These are phyloP conservation scores for Pagrus major DNA, from an alignment of 2,113 vertebrate species.

Conservation along the genomic window DNA sequence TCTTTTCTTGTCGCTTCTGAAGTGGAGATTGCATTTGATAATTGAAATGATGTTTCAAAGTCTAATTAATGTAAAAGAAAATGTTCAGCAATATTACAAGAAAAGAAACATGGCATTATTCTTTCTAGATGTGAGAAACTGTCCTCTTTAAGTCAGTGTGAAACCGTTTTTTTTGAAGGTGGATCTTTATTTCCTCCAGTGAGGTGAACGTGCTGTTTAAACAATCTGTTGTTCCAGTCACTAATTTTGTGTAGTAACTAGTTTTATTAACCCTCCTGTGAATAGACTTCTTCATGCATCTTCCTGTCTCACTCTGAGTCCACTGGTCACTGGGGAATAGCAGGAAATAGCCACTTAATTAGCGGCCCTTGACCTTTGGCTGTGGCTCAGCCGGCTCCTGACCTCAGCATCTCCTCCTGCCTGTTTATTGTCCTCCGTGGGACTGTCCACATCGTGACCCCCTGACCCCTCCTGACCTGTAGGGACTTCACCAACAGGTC, in stretches of 20 bases:
- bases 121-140: neutral
- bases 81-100: neutral
- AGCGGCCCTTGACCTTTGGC: slow-evolving; percentile 78
- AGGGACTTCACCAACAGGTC: slow-evolving; percentile 71
- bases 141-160: neutral
- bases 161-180: neutral
- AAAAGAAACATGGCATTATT: neutral
- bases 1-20: slow-evolving; percentile 1
- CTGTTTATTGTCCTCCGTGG: slow-evolving; percentile 80
- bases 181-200: neutral
- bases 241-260: neutral
- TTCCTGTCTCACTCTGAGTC: slow-evolving; percentile 44
- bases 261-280: slow-evolving; percentile 52
- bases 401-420: slow-evolving; percentile 62
- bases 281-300: slow-evolving; percentile 31
- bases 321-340: slow-evolving; percentile 73
- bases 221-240: neutral
- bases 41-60: neutral
- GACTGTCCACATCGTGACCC: slow-evolving; percentile 73
- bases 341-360: slow-evolving; percentile 81
- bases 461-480: slow-evolving; percentile 64
- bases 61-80: neutral
- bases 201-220: neutral
- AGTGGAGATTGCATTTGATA: slow-evolving; percentile 4
- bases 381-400: slow-evolving; percentile 59